phyloP scores from a whole-genome alignment of 1,140 invertebrate species.

The Heliconius congener region DNA sequence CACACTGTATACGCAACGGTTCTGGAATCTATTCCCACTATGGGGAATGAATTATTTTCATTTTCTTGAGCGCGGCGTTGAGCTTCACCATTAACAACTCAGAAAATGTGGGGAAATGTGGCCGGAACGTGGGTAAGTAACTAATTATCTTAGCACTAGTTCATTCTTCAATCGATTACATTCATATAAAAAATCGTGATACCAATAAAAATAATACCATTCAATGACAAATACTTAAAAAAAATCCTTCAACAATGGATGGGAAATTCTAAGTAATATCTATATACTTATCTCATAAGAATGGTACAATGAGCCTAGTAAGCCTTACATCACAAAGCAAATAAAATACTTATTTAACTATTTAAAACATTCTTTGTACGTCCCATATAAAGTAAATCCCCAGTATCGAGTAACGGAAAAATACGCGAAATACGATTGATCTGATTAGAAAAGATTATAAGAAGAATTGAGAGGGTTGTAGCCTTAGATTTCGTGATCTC shows the following conservation, averaged over 20 bases:
- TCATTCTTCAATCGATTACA: too few relatives aligned
- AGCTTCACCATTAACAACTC: too few relatives aligned
- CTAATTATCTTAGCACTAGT: too few relatives aligned
- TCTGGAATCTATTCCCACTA: too few relatives aligned
- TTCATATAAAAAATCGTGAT: too few relatives aligned
- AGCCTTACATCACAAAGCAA: conserved; percentile 9
- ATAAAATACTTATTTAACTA: not conserved
- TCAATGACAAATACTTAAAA: not conserved
- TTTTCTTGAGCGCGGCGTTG: too few relatives aligned
- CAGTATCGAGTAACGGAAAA: conserved; percentile 22
- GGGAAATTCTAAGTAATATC: not conserved
- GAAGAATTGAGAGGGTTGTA: conserved; percentile 43
- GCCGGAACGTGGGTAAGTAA: too few relatives aligned
- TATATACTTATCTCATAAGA: not conserved
- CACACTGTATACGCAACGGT: too few relatives aligned
- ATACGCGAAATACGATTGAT: conserved; percentile 22
- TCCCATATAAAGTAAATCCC: conserved; percentile 17
- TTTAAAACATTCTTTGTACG: conserved; percentile 18
- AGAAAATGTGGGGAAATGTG: too few relatives aligned
- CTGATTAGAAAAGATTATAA: conserved; percentile 44
- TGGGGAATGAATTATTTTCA: too few relatives aligned
- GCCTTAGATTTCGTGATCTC: not conserved
- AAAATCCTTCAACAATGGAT: not conserved
- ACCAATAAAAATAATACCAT: too few relatives aligned
- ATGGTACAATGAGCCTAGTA: not conserved